These are phyloP conservation scores for Venustaconcha ellipsiformis DNA, from an alignment of 1,140 invertebrate species.

Conservation along the genomic window DNA sequence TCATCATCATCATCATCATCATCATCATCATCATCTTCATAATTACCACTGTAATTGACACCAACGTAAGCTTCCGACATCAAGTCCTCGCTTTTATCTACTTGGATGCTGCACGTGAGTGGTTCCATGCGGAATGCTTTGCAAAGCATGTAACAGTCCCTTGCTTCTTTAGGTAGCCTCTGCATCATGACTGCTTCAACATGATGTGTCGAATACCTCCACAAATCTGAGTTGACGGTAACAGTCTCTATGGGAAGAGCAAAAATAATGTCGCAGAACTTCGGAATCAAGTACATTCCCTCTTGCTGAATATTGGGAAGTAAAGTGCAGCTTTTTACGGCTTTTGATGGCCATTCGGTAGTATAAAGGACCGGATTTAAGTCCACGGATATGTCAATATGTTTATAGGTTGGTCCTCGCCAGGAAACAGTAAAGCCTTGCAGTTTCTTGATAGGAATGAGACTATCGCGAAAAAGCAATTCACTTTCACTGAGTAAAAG, in stretches of 20 bases:
- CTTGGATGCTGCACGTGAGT: slow-evolving; percentile 3
- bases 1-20: background rate
- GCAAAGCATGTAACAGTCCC: slow-evolving; percentile 17
- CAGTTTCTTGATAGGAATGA: background rate
- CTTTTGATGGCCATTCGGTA: background rate
- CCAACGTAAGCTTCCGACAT: background rate
- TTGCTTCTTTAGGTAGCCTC: background rate
- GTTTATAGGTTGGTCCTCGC: slow-evolving; percentile 4
- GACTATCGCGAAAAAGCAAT: background rate
- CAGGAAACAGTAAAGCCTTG: background rate
- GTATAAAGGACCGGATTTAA: slow-evolving; percentile 11
- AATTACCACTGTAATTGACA: background rate
- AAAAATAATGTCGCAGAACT: background rate
- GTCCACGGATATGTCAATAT: slow-evolving; percentile 9
- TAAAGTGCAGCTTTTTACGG: background rate
- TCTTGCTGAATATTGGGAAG: background rate
- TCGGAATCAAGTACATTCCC: slow-evolving; percentile 11
- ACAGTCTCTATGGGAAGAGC: background rate
- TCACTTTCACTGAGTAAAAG: slow-evolving; percentile 4
- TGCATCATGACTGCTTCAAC: slow-evolving; percentile 11
- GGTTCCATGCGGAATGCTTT: slow-evolving; percentile 25
- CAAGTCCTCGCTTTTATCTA: background rate
- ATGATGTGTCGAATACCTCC: slow-evolving; percentile 15
- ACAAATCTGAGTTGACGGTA: background rate
- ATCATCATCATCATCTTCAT: background rate